Base-by-base conservation (phyloP, 2,888 invertebrate genomes). In the Orthosia cruda region DNA sequence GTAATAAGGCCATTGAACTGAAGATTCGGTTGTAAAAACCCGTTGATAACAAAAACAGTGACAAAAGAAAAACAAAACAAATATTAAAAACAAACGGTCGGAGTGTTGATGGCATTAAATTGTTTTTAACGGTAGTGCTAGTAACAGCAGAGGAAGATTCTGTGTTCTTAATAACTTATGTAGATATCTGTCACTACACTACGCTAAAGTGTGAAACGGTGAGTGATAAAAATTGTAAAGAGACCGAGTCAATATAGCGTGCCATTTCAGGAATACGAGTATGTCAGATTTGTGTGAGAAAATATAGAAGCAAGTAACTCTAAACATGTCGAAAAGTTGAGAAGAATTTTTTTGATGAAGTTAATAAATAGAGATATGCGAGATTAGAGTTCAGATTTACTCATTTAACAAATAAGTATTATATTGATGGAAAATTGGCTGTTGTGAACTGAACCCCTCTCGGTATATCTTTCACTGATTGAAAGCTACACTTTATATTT, bases 51-150 rank as follows among this genome's bases (percentile, higher is more conserved):
- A 80, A 88, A 87, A 87, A 86, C 45, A 59, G 66, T 78, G 64
- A 76, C 77, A 75, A 77, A 69, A 62, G 64, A 80, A 72, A 85
- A 87, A 81, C 65, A 87, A 86, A 82, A 77, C 71, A 80, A 83
- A 85, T 63, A 74, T 74, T 70, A 64, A 73, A 89, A 83, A 81
- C 71, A 71, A 69, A 64, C 71, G 67, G n/a, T 47, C 55, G 75
- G 47, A 62, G 55, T 32, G 52, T 57, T 71, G 71, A 71, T 78
- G 62, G 87, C 80, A 75, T 78, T 79, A 85, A 85, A 84, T 84
- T 83, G 64, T 79, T 79, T 72, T 65, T 75, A 79, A 84, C 83
- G 79, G 83, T 85, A 73, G 52, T 58, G 32, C 49, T 81, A 64
- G 81, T 74, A 71, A 40, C 40, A 55, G 49, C 5, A 47, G 61